Percentiles rank a stretch among this genome's conserved stretches.
Evolutionary conservation across 2,888 invertebrate species (phyloP).

Genomic region (Asteroscopus sphinx): DNA sequence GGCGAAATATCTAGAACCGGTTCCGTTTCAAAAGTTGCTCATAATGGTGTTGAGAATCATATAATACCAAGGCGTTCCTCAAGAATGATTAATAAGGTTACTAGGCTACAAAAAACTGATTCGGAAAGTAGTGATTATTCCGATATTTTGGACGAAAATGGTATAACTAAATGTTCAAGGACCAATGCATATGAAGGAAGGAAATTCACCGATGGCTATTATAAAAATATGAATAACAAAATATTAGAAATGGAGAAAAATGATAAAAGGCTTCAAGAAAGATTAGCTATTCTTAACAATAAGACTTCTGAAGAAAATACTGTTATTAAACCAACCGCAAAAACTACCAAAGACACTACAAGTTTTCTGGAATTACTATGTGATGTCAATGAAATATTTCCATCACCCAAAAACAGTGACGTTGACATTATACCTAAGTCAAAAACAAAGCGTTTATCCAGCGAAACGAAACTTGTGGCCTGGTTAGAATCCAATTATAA

Average conservation of each 20-base stretch:
- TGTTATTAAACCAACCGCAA: slow-evolving; percentile 12
- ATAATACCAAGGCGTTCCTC: slow-evolving; percentile 29
- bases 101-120: slow-evolving; percentile 7
- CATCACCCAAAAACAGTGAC: not conserved
- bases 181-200: slow-evolving; percentile 67
- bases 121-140: slow-evolving; percentile 27
- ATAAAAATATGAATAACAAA: slow-evolving; percentile 71
- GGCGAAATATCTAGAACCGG: not conserved
- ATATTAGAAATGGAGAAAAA: slow-evolving; percentile 78
- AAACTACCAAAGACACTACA: slow-evolving; percentile 11
- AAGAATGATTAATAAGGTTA: slow-evolving; percentile 10
- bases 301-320: slow-evolving; percentile 14
- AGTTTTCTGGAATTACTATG: slow-evolving; percentile 26
- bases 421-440: slow-evolving; percentile 10
- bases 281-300: slow-evolving; percentile 54
- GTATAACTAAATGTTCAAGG: slow-evolving; percentile 67
- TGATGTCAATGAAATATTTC: slow-evolving; percentile 14
- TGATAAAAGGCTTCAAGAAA: slow-evolving; percentile 71
- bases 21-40: slow-evolving; percentile 3
- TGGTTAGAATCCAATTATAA: slow-evolving; percentile 82
- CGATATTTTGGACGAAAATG: slow-evolving; percentile 10
- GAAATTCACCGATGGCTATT: slow-evolving; percentile 72
- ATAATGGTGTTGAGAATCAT: slow-evolving; percentile 3
- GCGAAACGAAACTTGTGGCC: slow-evolving; percentile 68
- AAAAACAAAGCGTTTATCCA: slow-evolving; percentile 49